Conservation (phyloP, 1,140 invertebrate species). For the Zaprionus ornatus region DNA sequence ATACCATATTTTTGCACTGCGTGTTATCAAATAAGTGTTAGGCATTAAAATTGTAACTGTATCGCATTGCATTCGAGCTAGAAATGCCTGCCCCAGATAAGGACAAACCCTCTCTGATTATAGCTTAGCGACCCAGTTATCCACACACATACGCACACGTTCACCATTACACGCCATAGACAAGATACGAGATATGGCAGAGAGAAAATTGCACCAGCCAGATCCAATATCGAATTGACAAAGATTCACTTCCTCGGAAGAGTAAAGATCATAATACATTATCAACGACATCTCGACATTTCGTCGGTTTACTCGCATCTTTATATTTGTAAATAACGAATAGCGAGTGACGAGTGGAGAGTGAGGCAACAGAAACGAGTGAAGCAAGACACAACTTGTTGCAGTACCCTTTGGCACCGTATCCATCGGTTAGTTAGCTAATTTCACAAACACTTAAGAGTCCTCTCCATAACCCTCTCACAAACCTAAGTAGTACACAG, state of each 20-base stretch:
- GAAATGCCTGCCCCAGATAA: slow-evolving; percentile 4
- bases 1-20: slow-evolving; percentile 76
- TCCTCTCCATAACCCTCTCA: slow-evolving; percentile 16
- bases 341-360: slow-evolving; percentile 9
- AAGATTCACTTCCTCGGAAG: not conserved
- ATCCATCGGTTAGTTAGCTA: slow-evolving; percentile 62
- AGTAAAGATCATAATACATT: slow-evolving; percentile 6
- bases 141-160: slow-evolving; percentile 31
- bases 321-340: slow-evolving; percentile 40
- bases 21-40: slow-evolving; percentile 78
- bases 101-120: slow-evolving; percentile 5
- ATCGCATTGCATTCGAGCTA: slow-evolving; percentile 44
- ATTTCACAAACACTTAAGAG: slow-evolving; percentile 49
- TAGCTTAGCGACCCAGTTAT: slow-evolving; percentile 17
- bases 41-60: slow-evolving; percentile 63
- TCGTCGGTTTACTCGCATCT: slow-evolving; percentile 16
- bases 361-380: not conserved
- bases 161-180: slow-evolving; percentile 18
- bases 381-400: not conserved
- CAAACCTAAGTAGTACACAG: slow-evolving; percentile 27
- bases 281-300: not conserved
- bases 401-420: not conserved
- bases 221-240: slow-evolving; percentile 10
- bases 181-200: slow-evolving; percentile 12
- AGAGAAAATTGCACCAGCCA: slow-evolving; percentile 14